Base-by-base conservation (phyloP, 2,113 vertebrate species). In the Aspidoscelis tigris region DNA sequence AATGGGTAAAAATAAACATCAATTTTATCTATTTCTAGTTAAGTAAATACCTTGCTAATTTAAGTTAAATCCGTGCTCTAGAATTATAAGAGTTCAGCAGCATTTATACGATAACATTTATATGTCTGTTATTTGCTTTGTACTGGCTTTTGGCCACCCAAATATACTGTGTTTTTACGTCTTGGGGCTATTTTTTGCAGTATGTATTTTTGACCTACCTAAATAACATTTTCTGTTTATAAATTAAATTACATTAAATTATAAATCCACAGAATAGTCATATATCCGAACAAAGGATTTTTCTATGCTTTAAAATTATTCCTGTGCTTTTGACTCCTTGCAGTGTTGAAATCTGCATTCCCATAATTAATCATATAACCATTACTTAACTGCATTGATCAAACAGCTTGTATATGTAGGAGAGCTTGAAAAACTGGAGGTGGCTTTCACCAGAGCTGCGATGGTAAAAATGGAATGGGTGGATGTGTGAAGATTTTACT, bases 341-440 rank as follows among this genome's bases (percentile, higher is more conserved):
- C 47, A 68, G 58, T 47, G 41, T 47, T 3, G 2, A 66, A 26
- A 44, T 41, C 24, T 41, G 77, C 11, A 26, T 22, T 73, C 2
- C 33, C 44, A 69, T 33, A 39, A 50, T 72, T 58, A 55, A 20
- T 39, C 72, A 76, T 76, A 22, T 83, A 50, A 47, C 26, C 5
- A 43, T 66, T 66, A 7, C 22, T 73, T 39, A 73, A 22, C 72
- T 50, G 44, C 43, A 39, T n/a, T 50, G 44, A 50, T 7, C 20
- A 83, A 76, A 76, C 47, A 82, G 55, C 39, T 61, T 80, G 78
- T 50, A 43, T 73, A 73, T 44, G 33, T 83, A 75, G 74, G 74
- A 26, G 21, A 47, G 20, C 74, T 22, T 53, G 24, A 81, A 21
- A 41, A 74, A 47, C n/a, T 7, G 64, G 43, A 74, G 41, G 12